Base-by-base conservation (phyloP, 1,140 invertebrate genomes). In the Luehdorfia chinensis region DNA sequence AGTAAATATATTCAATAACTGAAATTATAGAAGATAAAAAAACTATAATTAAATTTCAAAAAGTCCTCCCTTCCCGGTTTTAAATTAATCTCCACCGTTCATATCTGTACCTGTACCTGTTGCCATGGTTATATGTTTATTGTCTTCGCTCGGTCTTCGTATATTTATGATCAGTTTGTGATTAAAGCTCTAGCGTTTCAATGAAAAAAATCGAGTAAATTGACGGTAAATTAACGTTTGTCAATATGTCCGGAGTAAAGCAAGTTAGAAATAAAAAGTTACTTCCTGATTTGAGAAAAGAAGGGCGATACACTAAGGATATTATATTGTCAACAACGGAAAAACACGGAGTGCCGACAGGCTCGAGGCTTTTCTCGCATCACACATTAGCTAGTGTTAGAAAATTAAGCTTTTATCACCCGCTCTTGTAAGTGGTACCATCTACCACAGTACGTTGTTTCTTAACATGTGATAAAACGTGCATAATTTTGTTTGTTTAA, bases 321-420 rank as follows among this genome's bases (percentile, higher is more conserved):
- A 84, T 91, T 45, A 74, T 75, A 56, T 25, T 79, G 5, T 50
- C 78, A 31, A 74, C 84, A 44, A 68, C 55, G 49, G 55, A 75
- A 56, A 63, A 80, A 66, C 50, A 71, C 49, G 39, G 83, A 23
- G 69, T 88, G 15, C 58, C 76, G 9, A 57, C 86, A 4, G 87
- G 87, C 15, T 83, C 89, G 16, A 72, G 91, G n/a, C 73, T 92
- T 13, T 90, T 84, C 63, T 88, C 88, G 14, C 91, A 92, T 56
- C 90, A 92, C 50, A 92, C 91, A 0, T 79, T 92, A 49, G 73
- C 90, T 64, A 69, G 90, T 84, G 50, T 88, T 74, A 61, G 86
- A 73, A 74, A 84, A 80, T 66, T 89, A 62, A 60, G 78, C 75
- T 71, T 91, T 84, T 81, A 75, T 69, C 64, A 79, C 41, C 78